Percentiles rank a stretch among this genome's conserved stretches.
Evolutionary conservation across 2,888 invertebrate genomes (phyloP).

Genomic region (Ommatoiulus sabulosus): DNA sequence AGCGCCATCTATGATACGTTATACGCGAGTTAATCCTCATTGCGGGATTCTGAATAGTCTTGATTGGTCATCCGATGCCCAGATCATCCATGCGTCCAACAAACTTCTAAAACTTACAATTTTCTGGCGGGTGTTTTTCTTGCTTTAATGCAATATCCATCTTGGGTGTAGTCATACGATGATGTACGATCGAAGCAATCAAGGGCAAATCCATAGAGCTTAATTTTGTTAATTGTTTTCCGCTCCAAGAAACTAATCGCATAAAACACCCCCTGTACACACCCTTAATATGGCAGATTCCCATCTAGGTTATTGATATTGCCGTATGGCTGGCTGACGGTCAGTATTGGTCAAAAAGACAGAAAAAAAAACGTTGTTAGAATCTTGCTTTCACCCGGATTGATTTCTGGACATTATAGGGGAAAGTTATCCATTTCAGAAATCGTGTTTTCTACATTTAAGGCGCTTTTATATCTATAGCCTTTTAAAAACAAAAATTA

Average conservation of each 20-base stretch:
- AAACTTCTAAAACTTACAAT: background rate
- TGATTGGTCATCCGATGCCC: background rate
- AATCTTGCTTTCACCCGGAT: background rate
- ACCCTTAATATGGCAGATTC: constrained; percentile 18
- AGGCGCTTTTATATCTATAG: too few relatives aligned
- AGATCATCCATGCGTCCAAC: background rate
- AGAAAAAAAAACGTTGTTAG: background rate
- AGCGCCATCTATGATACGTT: too few relatives aligned
- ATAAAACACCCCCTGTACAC: constrained; percentile 16
- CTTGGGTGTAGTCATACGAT: constrained; percentile 9
- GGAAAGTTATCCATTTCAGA: background rate
- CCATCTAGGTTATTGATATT: background rate
- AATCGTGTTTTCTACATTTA: too few relatives aligned
- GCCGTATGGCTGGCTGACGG: background rate
- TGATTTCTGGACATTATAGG: background rate
- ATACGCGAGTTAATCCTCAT: too few relatives aligned
- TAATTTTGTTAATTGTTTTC: constrained; percentile 34
- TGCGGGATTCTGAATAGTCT: too few relatives aligned
- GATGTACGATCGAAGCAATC: constrained; percentile 28
- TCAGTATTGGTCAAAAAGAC: background rate
- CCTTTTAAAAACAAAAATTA: too few relatives aligned
- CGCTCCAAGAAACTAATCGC: constrained; percentile 28
- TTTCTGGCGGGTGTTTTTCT: background rate
- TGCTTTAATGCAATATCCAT: background rate
- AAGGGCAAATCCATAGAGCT: constrained; percentile 28